Conservation (phyloP, 2,113 vertebrate species). For the Struthidea cinerea region DNA sequence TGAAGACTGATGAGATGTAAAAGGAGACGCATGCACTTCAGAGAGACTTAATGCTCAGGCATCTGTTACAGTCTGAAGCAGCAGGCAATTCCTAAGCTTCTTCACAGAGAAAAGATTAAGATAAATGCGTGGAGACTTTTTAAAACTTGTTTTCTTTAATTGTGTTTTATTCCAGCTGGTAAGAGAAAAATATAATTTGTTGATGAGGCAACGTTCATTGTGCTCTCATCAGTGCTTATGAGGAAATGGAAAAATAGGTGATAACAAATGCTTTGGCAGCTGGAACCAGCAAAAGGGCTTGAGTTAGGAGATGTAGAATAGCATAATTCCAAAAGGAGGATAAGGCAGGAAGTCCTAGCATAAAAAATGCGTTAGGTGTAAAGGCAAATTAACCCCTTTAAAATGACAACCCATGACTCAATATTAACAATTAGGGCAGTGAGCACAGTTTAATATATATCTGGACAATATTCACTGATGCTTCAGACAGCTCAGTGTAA, state of each 20-base stretch:
- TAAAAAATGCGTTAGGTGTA: neutral
- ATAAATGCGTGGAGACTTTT: neutral
- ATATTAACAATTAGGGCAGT: neutral
- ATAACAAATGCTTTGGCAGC: neutral
- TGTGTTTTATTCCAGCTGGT: neutral
- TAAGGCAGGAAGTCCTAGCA: neutral
- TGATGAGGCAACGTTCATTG: neutral
- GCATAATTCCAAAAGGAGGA: neutral
- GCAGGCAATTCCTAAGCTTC: neutral
- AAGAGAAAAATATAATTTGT: neutral
- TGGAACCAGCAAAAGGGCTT: neutral
- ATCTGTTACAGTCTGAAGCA: neutral
- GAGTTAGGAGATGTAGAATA: neutral
- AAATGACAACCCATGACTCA: neutral
- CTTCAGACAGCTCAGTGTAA: neutral
- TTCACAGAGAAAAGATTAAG: neutral
- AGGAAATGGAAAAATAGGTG: neutral
- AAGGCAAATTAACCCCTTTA: neutral
- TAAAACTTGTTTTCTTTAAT: neutral
- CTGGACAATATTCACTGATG: neutral
- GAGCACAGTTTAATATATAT: neutral
- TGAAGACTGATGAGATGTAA: neutral
- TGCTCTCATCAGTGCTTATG: neutral
- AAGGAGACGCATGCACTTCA: neutral
- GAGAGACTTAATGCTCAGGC: neutral